phyloP scores from a whole-genome alignment of 2,888 invertebrate genomes.

The Leptopilina myrica region DNA sequence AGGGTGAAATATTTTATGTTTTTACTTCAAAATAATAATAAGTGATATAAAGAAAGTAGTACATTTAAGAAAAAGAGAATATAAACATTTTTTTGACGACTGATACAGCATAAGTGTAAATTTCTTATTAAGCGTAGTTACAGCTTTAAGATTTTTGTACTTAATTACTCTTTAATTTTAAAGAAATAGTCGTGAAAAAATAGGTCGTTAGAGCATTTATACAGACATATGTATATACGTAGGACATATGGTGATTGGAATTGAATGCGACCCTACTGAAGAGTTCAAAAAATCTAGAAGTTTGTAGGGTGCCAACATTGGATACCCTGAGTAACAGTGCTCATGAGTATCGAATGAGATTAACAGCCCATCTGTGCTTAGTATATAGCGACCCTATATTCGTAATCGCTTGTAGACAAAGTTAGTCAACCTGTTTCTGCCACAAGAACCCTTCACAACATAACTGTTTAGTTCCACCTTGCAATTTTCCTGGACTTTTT shows the following conservation, averaged over 20 bases:
- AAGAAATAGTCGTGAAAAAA: constrained; percentile 10
- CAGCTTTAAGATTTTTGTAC: no score
- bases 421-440: constrained; percentile 74
- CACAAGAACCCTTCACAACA: constrained; percentile 64
- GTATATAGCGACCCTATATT: constrained; percentile 70
- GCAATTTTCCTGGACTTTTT: no score
- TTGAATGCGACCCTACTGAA: constrained; percentile 69
- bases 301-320: constrained; percentile 61
- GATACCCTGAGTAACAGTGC: constrained; percentile 68
- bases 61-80: no score
- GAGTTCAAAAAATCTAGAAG: constrained; percentile 58
- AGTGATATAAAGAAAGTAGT: no score
- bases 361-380: constrained; percentile 76
- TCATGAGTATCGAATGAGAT: constrained; percentile 77
- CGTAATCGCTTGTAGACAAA: constrained; percentile 74
- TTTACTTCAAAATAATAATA: no score
- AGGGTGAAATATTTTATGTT: no score
- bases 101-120: no score
- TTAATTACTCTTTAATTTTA: no score
- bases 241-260: constrained; percentile 76
- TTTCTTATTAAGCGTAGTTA: no score
- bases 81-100: no score
- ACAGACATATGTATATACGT: constrained; percentile 69
- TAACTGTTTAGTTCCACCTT: no score
- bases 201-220: constrained; percentile 45